These are phyloP conservation scores for Uria aalge DNA, from an alignment of 2,113 vertebrate species.

Conservation along the genomic window DNA sequence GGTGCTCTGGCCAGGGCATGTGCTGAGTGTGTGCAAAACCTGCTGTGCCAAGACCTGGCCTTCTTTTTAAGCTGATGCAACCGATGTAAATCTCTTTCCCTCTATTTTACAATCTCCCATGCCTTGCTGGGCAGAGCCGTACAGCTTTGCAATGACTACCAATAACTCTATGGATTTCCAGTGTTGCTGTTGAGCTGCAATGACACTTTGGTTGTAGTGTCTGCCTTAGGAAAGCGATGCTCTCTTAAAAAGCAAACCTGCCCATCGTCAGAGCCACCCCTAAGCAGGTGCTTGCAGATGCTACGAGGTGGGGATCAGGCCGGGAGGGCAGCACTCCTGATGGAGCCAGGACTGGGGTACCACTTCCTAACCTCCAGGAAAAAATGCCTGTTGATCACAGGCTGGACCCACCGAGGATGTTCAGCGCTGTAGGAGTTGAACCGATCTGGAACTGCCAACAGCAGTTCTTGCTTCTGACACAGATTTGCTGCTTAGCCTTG, in stretches of 20 bases:
- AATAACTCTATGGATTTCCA: conserved; percentile 13
- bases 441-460: not conserved
- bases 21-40: not conserved
- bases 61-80: not conserved
- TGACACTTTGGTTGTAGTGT: not conserved
- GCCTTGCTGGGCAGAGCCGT: not conserved
- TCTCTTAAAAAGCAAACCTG: not conserved
- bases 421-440: not conserved
- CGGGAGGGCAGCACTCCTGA: not conserved
- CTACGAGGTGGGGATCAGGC: not conserved
- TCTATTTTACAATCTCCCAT: not conserved
- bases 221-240: not conserved
- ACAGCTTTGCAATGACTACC: conserved; percentile 7
- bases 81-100: not conserved
- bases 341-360: not conserved
- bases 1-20: not conserved
- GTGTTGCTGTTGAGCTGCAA: not conserved
- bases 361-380: not conserved
- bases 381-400: not conserved
- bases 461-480: not conserved
- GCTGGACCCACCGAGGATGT: not conserved
- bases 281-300: not conserved
- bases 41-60: rapidly evolving
- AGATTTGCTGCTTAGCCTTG: not conserved
- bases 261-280: not conserved